These are phyloP conservation scores for Sarotherodon lohbergeri DNA, from an alignment of 2,113 vertebrate genomes.

Conservation along the genomic window DNA sequence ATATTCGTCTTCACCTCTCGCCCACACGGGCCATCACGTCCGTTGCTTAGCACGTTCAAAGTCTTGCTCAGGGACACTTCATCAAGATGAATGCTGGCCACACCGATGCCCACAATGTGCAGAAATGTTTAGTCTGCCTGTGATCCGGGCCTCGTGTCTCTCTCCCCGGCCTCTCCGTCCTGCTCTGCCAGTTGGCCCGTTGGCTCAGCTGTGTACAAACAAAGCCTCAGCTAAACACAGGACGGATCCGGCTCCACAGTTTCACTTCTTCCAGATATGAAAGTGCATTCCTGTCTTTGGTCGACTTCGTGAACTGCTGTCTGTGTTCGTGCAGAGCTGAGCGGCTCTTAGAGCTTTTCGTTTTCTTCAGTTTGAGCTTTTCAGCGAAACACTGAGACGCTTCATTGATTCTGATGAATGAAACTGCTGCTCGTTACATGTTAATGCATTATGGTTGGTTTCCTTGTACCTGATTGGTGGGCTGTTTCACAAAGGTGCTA, in stretches of 20 bases:
- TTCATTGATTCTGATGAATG: not conserved
- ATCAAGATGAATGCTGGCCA: constrained; percentile 8
- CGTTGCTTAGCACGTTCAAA: not conserved
- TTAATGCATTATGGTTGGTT: not conserved
- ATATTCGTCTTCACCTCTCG: not conserved
- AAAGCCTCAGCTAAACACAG: constrained; percentile 32
- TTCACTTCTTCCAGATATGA: not conserved
- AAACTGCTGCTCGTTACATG: not conserved
- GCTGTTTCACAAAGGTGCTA: not conserved
- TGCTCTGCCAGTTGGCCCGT: constrained; percentile 35
- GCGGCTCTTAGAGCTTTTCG: not conserved
- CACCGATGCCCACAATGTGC: constrained; percentile 20
- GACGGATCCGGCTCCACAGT: not conserved
- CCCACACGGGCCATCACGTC: not conserved
- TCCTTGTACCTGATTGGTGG: not conserved
- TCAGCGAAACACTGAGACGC: not conserved
- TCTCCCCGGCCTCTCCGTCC: not conserved
- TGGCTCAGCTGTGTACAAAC: constrained; percentile 46
- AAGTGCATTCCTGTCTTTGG: not conserved
- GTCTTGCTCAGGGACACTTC: not conserved
- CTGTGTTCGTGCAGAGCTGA: not conserved
- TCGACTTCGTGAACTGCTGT: not conserved
- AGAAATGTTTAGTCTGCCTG: constrained; percentile 51
- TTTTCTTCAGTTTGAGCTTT: not conserved
- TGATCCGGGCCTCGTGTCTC: constrained; percentile 35